Evolutionary conservation across 2,113 vertebrate genomes (phyloP), one percentile per base, ranked within the genome.

Genomic region (Oreamnos americanus): DNA sequence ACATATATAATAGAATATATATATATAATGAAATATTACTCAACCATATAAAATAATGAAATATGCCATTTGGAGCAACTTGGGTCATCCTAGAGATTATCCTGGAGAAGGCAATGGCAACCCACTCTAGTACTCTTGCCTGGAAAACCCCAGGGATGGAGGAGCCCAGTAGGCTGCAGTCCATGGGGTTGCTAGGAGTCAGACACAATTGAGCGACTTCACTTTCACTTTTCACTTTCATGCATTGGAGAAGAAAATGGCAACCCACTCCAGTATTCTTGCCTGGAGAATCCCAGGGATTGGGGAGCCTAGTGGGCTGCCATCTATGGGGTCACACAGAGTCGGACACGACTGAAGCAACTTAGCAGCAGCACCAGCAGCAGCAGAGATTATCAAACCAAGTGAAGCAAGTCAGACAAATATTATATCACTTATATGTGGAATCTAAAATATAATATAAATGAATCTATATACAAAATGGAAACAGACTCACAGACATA

Each of bases 281-380:
- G n/a, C n/a, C 64, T 21, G n/a, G 64, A 21, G 64, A 67, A 36
- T 67, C 17, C 17, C 64, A 67, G 33, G 64, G n/a, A 67, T 19
- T 19, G 64, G 33, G 33, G 33, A 67, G 16, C 64, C 8, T 67
- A 2, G 33, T 67, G 17, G 64, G 64, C 33, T 36, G 4, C 64
- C 64, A 5, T n/a, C 64, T 19, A 67, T 36, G 33, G 64, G 64
- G 64, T 36, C 33, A 8, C 64, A 67, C 17, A 67, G 33, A 67
- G 17, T 67, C 0, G 0, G 33, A 67, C 8, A 21, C 0, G 0
- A 67, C 64, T 67, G 64, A 67, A 67, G 64, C 33, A 9, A 67
- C 17, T 36, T 67, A 67, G 64, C 64, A 67, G 33, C 64, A 67
- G 64, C 64, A 67, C 16, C 64, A 67, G 33, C 33, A 67, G 33